Evolutionary conservation across 2,797 vertebrate species (phyloP).

Genomic region (Esox lucius): DNA sequence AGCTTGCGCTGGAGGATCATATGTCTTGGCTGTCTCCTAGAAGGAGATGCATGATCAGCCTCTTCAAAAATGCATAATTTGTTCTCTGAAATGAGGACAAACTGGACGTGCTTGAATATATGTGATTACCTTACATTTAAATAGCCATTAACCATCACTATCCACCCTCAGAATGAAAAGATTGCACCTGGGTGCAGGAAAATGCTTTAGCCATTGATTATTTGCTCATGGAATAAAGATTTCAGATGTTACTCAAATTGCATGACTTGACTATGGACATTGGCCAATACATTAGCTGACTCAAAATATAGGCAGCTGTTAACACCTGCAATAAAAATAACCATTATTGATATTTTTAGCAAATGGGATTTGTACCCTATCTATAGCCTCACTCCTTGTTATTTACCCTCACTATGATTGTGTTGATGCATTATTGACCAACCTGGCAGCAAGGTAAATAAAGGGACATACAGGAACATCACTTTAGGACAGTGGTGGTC

Average conservation of each 20-base stretch:
- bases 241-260: background rate
- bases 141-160: background rate
- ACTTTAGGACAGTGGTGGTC: background rate
- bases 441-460: background rate
- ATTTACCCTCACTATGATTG: background rate
- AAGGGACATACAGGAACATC: background rate
- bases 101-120: background rate
- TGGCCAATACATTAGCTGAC: background rate
- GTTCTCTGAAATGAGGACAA: background rate
- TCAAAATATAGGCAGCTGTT: background rate
- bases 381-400: background rate
- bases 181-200: background rate
- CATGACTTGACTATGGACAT: background rate
- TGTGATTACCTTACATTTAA: background rate
- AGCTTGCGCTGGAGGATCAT: background rate
- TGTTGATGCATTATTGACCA: background rate
- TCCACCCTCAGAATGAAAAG: background rate
- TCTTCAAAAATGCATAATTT: background rate
- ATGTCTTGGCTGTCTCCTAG: background rate
- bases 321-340: background rate
- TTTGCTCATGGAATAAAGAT: background rate
- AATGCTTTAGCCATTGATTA: conserved; percentile 1
- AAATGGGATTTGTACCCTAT: background rate
- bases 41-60: background rate
- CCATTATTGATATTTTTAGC: background rate